Evolutionary conservation across 2,797 vertebrate genomes (phyloP), one percentile per base, ranked within the genome.

Genomic region (Rhinella marina): DNA sequence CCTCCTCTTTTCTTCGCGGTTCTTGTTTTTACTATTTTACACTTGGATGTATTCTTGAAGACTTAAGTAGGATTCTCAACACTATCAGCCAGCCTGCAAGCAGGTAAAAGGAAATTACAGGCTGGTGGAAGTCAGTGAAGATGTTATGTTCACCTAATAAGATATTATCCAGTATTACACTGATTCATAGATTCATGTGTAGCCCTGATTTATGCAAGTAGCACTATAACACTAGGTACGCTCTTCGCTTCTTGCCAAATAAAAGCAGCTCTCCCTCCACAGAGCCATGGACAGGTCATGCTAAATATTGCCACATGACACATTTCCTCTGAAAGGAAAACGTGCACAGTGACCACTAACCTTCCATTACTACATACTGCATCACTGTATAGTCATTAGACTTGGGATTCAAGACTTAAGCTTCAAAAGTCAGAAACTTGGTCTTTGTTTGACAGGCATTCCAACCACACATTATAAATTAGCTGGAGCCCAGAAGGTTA

Each of bases 381-480:
- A 25, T 19, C 54, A 84, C 17, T 76, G 54, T 41, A 12, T n/a
- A 56, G 54, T 56, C 54, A 75, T 72, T 21, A 7, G 6, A 32
- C 25, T 56, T 19, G 66, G 27, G 21, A 29, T 16, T 59, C 4
- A 32, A 32, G 70, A 32, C 68, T 7, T 73, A 73, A 23, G 52
- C 86, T 61, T n/a, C n/a, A 61, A 41, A 41, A 32, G 66, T 64
- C 73, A 75, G 62, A 41, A 61, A 50, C 41, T 4, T 41, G 17
- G 7, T 59, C 73, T 78, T 57, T 80, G n/a, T 62, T 48, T 89
- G 68, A 85, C 57, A 54, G 84, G 56, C 72, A 64, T 57, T 27
- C 57, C 66, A 68, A 66, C 59, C 27, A 56, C 59, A 75, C 25
- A 85, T 81, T 88, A 86, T 73, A 82, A 86, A 86, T 86, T 82